Evolutionary conservation across 1,140 invertebrate species (phyloP), one percentile per base, ranked within the genome.

Genomic region (Drosophila ananassae): DNA sequence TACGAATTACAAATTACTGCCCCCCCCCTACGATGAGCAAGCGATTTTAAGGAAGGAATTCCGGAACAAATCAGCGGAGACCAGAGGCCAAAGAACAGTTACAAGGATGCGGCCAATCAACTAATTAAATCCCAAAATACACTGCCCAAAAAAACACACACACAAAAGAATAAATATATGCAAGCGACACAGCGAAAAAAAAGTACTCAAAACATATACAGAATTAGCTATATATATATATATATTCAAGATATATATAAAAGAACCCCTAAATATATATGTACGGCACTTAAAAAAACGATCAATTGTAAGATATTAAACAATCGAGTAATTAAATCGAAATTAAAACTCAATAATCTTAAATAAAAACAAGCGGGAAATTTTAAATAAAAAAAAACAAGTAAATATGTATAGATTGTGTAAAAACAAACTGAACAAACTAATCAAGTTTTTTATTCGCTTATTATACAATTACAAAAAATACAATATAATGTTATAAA

Each of bases 381-480:
- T 67, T 75, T 76, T 76, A 50, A 67, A 59, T 52, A 61, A 25
- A 61, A 74, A 13, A 21, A 44, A 59, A 67, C 61, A 21, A 44
- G 67, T 75, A 63, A 68, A 71, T 78, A 87, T 87, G 74, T 85
- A 85, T 75, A 78, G 81, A 85, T 58, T 62, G 51, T 85, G 81
- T 84, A 87, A 71, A 84, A 62, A 80, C 56, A 78, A 75, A 74
- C 44, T 51, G 51, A 57, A 62, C 77, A 85, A 84, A 71, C 81
- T 87, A 87, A 87, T 87, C 81, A 81, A 84, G 82, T 84, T 84
- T 84, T 84, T 84, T 84, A 84, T 84, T 84, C 81, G 82, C 81
- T 84, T 84, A 84, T 75, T 72, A 72, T 77, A 85, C 69, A 84
- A 85, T 81, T 73, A 79, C 54, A 53, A 77, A 25, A 17, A 28